A percentile compares a stretch with the other conserved stretches of the same genome.
These are phyloP conservation scores for Cantharis rufa DNA, from an alignment of 2,888 invertebrate species.

Conservation along the genomic window DNA sequence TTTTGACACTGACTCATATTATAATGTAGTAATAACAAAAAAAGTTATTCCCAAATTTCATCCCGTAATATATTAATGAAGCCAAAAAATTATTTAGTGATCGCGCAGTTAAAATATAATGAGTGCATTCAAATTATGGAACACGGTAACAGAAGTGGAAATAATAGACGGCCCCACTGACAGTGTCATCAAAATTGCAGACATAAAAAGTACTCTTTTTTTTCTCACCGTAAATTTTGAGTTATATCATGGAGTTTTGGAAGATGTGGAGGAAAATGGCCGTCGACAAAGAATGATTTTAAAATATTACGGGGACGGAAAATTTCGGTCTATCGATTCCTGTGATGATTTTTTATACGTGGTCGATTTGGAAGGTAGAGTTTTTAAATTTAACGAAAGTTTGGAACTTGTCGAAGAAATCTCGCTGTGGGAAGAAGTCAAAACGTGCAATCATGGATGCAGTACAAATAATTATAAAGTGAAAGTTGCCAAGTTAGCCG, in stretches of 20 bases:
- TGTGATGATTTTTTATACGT: constrained; percentile 64
- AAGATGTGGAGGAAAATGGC: constrained; percentile 38
- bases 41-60: background rate
- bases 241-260: constrained; percentile 56
- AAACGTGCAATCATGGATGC: constrained; percentile 69
- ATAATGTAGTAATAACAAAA: background rate
- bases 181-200: constrained; percentile 54
- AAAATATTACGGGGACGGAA: constrained; percentile 59
- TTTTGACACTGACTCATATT: background rate
- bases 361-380: constrained; percentile 65
- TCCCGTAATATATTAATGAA: background rate
- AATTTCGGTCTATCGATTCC: constrained; percentile 67
- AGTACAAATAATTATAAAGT: constrained; percentile 63
- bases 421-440: constrained; percentile 65
- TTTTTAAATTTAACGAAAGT: constrained; percentile 61
- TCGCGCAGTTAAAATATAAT: background rate
- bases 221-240: constrained; percentile 53
- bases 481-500: constrained; percentile 66
- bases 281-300: constrained; percentile 55
- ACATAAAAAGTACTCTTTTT: constrained; percentile 56
- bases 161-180: constrained; percentile 46
- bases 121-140: constrained; percentile 43
- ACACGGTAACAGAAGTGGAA: constrained; percentile 41
- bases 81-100: background rate
- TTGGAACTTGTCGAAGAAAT: constrained; percentile 65